Percentiles rank a stretch among this genome's conserved stretches.
These are phyloP conservation scores for Cyphomyrmex costatus DNA, from an alignment of 1,140 invertebrate genomes.

Conservation along the genomic window DNA sequence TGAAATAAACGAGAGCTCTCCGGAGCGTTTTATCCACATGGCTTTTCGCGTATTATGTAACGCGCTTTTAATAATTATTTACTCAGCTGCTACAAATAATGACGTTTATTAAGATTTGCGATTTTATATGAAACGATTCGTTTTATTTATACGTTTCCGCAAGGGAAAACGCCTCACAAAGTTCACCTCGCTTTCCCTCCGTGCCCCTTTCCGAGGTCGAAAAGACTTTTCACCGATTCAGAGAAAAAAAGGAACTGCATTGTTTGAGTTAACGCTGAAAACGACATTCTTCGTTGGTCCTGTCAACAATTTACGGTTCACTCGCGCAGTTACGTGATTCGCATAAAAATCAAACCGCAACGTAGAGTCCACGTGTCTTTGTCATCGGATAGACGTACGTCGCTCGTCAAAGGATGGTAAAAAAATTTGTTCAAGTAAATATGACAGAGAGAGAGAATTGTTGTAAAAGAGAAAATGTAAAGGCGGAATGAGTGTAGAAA, in stretches of 20 bases:
- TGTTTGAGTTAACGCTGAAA: not conserved
- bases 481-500: not conserved
- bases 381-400: not conserved
- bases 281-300: constrained; percentile 22
- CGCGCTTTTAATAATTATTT: constrained; percentile 29
- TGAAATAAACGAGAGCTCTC: constrained; percentile 1
- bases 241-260: constrained; percentile 12
- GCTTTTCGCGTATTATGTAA: constrained; percentile 17
- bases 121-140: not conserved
- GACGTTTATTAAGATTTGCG: constrained; percentile 30
- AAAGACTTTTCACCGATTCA: not conserved
- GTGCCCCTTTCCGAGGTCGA: not conserved
- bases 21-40: not conserved
- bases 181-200: not conserved
- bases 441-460: not conserved
- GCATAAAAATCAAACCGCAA: constrained; percentile 55
- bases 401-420: constrained; percentile 19
- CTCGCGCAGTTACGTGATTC: constrained; percentile 15
- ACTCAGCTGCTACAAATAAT: constrained; percentile 7
- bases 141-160: not conserved
- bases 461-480: not conserved
- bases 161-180: not conserved
- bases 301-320: constrained; percentile 41
- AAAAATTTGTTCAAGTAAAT: constrained; percentile 48
- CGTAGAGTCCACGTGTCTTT: not conserved